Percentiles rank a stretch among this genome's conserved stretches.
phyloP scores from a whole-genome alignment of 2,113 vertebrate species.

The Sceloporus tristichus region DNA sequence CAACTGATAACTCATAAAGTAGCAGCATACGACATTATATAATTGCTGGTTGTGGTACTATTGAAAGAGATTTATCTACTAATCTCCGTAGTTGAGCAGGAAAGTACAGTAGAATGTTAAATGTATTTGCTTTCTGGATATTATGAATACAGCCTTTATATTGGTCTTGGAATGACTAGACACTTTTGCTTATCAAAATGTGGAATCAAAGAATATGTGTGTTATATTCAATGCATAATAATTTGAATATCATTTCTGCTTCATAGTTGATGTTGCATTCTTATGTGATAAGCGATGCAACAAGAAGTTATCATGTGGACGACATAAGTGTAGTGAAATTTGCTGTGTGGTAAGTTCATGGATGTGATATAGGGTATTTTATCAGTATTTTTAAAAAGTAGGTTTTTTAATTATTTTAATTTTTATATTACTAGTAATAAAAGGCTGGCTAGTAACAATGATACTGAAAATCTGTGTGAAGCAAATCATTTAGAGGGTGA shows the following conservation, averaged over 20 bases:
- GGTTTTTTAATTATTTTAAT: not conserved
- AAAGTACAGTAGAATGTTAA: not conserved
- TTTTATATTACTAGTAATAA: not conserved
- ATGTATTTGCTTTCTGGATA: not conserved
- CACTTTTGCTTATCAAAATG: not conserved
- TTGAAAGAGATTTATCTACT: not conserved
- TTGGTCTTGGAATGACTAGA: not conserved
- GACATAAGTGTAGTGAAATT: slow-evolving; percentile 95
- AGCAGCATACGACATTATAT: not conserved
- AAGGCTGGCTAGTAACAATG: not conserved
- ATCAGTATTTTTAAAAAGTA: not conserved
- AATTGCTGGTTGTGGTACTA: not conserved
- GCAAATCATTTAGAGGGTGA: too few relatives aligned
- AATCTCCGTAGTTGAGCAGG: not conserved
- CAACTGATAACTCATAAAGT: too few relatives aligned
- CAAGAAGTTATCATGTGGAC: slow-evolving; percentile 94
- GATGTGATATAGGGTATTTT: accelerated
- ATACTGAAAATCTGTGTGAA: too few relatives aligned
- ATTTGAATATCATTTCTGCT: slow-evolving; percentile 35
- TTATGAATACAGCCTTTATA: slow-evolving; percentile 1
- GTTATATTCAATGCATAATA: not conserved
- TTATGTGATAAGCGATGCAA: slow-evolving; percentile 94
- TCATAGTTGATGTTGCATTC: slow-evolving; percentile 87
- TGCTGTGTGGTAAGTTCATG: slow-evolving; percentile 93
- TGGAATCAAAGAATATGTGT: not conserved